Evolutionary conservation across 2,888 invertebrate species (phyloP), one percentile per base, ranked within the genome.

Genomic region (Eilema caniola): DNA sequence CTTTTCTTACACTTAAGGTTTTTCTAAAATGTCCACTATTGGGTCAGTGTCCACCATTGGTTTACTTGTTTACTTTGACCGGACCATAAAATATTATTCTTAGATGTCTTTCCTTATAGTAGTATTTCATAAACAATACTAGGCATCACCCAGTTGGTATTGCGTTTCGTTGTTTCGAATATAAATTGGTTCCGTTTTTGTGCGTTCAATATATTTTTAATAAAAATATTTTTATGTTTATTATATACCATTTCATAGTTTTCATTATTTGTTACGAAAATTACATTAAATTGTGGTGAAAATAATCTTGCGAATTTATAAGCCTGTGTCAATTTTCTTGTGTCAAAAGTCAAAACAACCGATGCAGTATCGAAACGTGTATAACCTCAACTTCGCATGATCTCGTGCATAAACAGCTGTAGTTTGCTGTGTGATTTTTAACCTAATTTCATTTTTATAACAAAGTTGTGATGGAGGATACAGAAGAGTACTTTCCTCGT

Each of bases 401-500:
- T 53, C 61, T 85, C 87, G 86, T 83, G 84, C 74, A 78, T 82
- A 82, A 77, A 81, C 79, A 78, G 70, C 76, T 76, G 60, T 67
- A 72, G 62, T 68, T 20, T 24, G 24, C 33, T 66, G 66, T n/a
- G 28, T 28, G n/a, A 24, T 72, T 73, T 71, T 62, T 62, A 67
- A 67, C 69, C 72, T 79, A 66, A 62, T 65, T 23, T 10, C 47
- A 66, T 14, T 53, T 69, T 37, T 28, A 65, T 62, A 25, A 62
- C 74, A 71, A 66, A 76, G 71, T 33, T 81, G 82, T 56, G 75
- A 93, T 93, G 92, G 92, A 79, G 65, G 93, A 93, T 56, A 90
- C 89, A 65, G 96, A 96, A 81, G 96, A 96, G 84, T 95, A 95
- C 84, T 96, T 96, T 87, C 96, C 96, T 20, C 93, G 96, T 71